Evolutionary conservation across 2,113 vertebrate species (phyloP).

Genomic region (Chascanopsetta lugubris): DNA sequence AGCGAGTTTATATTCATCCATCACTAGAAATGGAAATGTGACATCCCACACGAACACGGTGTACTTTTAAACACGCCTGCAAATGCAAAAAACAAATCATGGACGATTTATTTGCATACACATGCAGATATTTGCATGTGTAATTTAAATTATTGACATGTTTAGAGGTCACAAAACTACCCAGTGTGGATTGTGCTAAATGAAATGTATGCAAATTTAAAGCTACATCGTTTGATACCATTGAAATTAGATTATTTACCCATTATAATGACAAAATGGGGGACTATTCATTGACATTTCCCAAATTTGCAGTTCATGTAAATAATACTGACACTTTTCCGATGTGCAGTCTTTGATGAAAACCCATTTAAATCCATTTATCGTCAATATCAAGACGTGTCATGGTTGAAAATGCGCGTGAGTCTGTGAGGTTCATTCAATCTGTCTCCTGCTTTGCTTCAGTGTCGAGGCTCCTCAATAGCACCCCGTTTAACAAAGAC

Average conservation of each 20-base stretch:
- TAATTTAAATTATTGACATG: not conserved
- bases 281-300: not conserved
- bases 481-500: slow-evolving; percentile 57
- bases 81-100: too few species aligned
- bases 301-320: not conserved
- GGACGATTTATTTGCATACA: too few species aligned
- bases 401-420: not conserved
- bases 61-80: too few species aligned
- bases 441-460: slow-evolving; percentile 6
- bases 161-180: not conserved
- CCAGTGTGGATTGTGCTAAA: not conserved
- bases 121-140: too few species aligned
- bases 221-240: too few species aligned
- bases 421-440: slow-evolving; percentile 62
- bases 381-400: not conserved
- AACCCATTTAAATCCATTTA: not conserved
- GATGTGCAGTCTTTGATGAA: not conserved
- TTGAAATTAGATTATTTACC: too few species aligned
- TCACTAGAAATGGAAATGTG: too few species aligned
- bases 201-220: not conserved
- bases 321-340: too few species aligned
- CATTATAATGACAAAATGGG: not conserved
- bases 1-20: too few species aligned
- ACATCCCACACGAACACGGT: too few species aligned
- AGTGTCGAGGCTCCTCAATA: slow-evolving; percentile 26